Conservation (phyloP, 2,888 invertebrate genomes). For the Tigriopus californicus region DNA sequence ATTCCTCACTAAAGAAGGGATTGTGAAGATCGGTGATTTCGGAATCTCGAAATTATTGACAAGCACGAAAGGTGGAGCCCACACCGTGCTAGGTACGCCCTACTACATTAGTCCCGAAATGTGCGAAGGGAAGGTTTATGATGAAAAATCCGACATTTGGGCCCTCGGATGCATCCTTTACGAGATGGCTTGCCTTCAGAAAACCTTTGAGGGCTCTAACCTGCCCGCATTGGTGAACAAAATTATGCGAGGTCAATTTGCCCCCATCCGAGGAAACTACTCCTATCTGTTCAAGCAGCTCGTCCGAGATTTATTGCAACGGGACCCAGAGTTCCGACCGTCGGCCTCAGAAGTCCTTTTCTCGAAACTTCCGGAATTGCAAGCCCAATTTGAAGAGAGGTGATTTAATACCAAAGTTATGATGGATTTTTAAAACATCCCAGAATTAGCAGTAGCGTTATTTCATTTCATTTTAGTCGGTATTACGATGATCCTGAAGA, state of each 20-base stretch:
- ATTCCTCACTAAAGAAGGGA: constrained; percentile 44
- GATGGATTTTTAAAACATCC: too few relatives aligned
- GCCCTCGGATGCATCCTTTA: constrained; percentile 55
- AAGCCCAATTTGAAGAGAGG: constrained; percentile 17
- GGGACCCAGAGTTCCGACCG: constrained; percentile 41
- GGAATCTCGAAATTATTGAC: constrained; percentile 54
- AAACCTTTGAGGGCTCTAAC: constrained; percentile 51
- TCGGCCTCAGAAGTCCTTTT: constrained; percentile 40
- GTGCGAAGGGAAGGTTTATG: constrained; percentile 34
- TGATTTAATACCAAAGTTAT: not conserved
- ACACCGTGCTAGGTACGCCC: constrained; percentile 50
- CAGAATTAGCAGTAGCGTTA: too few relatives aligned
- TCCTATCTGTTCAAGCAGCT: constrained; percentile 27
- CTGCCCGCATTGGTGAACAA: constrained; percentile 50
- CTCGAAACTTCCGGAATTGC: constrained; percentile 33
- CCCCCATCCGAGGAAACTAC: constrained; percentile 36
- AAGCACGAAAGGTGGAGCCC: constrained; percentile 40
- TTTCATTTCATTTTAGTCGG: too few relatives aligned
- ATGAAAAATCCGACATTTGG: constrained; percentile 59
- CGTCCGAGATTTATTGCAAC: constrained; percentile 41
- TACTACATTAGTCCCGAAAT: constrained; percentile 57
- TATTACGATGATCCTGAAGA: too few relatives aligned
- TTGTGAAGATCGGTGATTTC: constrained; percentile 52
- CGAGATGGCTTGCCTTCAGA: constrained; percentile 49
- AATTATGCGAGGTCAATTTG: constrained; percentile 50